Evolutionary conservation across 2,113 vertebrate species (phyloP), one percentile per base, ranked within the genome.

Genomic region (Caloenas nicobarica): DNA sequence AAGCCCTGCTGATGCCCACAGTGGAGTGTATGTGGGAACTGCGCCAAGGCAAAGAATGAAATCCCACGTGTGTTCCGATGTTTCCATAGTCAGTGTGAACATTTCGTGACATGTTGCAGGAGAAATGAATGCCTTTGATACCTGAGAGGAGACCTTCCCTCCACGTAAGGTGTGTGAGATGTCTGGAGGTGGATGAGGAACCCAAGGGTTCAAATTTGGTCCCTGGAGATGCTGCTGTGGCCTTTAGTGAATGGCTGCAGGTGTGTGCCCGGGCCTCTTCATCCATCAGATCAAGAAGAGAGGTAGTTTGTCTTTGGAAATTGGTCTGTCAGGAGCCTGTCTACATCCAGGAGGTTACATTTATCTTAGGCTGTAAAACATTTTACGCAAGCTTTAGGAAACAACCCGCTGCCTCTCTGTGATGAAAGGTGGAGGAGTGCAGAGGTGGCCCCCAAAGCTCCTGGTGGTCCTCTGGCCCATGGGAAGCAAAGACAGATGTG

Each of bases 31-130:
- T 17, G 57, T 5, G 3, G 74, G 44, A 34, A 29, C 34, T 17
- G 25, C 1, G 0, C 25, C 18, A 9, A 54, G 46, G 40, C 1
- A 0, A 54, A 16, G 38, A 50, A 28, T 58, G 58, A 46, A 53
- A 24, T 50, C 28, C 29, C 21, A 17, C n/a, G 11, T 1, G 0
- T 0, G 1, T 54, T 64, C 44, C 25, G 26, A 16, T 1, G 3
- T 61, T 80, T 80, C 50, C 25, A 0, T 26, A 84, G 10, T 31
- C 42, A 7, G 29, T 24, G 17, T 21, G 71, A 64, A 24, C 17
- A 2, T 23, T 62, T 72, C 42, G 33, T 3, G 1, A 1, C 29
- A 0, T 0, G 9, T 38, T 53, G 51, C 23, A 56, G 74, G 69
- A 84, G 44, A 26, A 65, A 36, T 29, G 54, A 77, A 22, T 0